Evolutionary conservation across 2,797 vertebrate genomes (phyloP).

Genomic region (Picus viridis): DNA sequence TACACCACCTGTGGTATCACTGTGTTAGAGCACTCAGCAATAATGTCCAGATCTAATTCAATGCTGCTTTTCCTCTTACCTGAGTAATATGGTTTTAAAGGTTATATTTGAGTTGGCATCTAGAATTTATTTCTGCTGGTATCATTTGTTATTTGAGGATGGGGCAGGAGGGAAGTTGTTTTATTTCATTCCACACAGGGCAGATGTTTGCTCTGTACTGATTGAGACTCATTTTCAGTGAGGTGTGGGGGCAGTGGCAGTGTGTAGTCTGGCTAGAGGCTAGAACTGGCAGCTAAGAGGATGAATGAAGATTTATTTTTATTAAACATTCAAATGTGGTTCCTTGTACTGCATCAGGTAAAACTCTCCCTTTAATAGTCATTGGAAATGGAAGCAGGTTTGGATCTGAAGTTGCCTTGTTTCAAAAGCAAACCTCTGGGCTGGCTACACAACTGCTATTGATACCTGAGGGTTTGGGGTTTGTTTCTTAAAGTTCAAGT

Average conservation of each 20-base stretch:
- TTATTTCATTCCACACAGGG: neutral
- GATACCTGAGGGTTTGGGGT: neutral
- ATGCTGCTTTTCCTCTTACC: neutral
- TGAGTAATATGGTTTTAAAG: neutral
- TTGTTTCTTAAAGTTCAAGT: slow-evolving; percentile 7
- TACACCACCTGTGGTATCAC: neutral
- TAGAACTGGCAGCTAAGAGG: neutral
- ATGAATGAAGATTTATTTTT: neutral
- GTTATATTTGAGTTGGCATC: slow-evolving; percentile 1
- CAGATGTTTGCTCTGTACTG: neutral
- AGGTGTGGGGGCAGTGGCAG: neutral
- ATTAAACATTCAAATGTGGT: neutral
- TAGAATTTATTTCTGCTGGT: slow-evolving; percentile 2
- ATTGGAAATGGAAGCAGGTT: neutral
- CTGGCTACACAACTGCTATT: neutral
- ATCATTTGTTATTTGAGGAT: neutral
- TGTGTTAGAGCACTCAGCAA: neutral
- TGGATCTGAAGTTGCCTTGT: neutral
- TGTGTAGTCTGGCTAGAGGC: neutral
- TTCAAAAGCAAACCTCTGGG: neutral
- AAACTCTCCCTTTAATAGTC: neutral
- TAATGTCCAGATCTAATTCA: neutral
- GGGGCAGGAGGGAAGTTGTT: neutral
- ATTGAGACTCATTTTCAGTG: neutral
- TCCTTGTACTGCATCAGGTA: neutral